Evolutionary conservation across 2,888 invertebrate genomes (phyloP), one percentile per base, ranked within the genome.

Genomic region (Epirrhoe alternata): DNA sequence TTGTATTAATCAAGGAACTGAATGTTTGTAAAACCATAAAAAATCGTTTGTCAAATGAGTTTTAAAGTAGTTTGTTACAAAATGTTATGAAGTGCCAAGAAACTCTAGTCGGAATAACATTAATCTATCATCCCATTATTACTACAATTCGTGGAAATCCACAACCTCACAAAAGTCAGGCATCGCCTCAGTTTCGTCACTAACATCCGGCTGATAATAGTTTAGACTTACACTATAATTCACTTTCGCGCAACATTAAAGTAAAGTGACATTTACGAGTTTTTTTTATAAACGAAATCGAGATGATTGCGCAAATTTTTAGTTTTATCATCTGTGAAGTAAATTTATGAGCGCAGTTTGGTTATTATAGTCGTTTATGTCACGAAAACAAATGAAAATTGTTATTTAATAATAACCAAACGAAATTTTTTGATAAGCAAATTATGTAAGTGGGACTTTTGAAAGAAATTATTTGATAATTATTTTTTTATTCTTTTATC

Each of bases 251-350:
- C 61, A 57, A 64, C 64, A 55, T 64, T 62, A 62, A 71, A 66
- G 49, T 45, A n/a, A 51, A 57, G 54, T 67, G 70, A 66, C 68
- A 71, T 67, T 73, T 58, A 73, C 64, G 70, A 70, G 62, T 50
- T 65, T 68, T 71, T 24, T 68, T 59, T 59, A 54, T 17, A 64
- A 60, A 50, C 57, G 52, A 60, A 52, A 65, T 60, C 55, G 55
- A 56, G 56, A 55, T 53, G 30, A 31, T 64, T 62, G 68, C 65
- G 63, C 66, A 67, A 56, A 60, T 16, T 24, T 58, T 52, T 60
- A 14, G 33, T 50, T 64, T 58, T 52, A 42, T 60, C 61, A 61
- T 54, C 64, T 68, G 60, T 56, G 50, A 49, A 59, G 54, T 66
- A 47, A 68, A 65, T 68, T 71, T 64, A 69, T 54, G 64, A 57